Percentiles rank a stretch among this genome's conserved stretches.
Evolutionary conservation across 2,888 invertebrate genomes (phyloP).

Genomic region (Panzeria rudis): DNA sequence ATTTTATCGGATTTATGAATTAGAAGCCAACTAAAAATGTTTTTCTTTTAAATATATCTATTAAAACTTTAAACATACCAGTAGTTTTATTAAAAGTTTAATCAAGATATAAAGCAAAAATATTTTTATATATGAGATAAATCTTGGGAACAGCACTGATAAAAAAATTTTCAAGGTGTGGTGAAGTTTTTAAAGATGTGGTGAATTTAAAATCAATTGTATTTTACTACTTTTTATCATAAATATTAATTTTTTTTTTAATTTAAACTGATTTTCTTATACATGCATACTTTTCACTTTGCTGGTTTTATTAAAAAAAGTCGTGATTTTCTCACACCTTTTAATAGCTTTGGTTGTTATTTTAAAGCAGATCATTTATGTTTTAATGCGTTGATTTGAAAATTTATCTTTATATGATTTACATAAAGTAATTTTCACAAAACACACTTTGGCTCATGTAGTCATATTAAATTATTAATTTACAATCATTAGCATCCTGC

Average conservation of each 20-base stretch:
- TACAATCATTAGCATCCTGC: conserved; percentile 82
- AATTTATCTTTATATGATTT: conserved; percentile 77
- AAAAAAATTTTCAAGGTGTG: background rate
- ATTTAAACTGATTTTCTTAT: too few species aligned
- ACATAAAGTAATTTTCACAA: conserved; percentile 74
- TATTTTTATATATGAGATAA: too few species aligned
- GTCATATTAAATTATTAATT: conserved; percentile 82
- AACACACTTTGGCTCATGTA: conserved; percentile 74
- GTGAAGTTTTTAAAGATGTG: background rate
- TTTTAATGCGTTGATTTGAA: conserved; percentile 75
- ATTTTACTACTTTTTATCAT: too few species aligned
- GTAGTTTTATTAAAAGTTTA: too few species aligned
- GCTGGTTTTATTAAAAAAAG: background rate
- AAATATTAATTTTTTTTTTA: too few species aligned
- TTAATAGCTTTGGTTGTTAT: conserved; percentile 51
- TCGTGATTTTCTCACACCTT: conserved; percentile 64
- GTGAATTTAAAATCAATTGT: background rate
- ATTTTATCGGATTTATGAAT: too few species aligned
- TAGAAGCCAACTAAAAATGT: too few species aligned
- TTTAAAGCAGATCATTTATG: conserved; percentile 66
- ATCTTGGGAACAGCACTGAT: too few species aligned
- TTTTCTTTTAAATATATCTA: too few species aligned
- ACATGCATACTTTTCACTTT: background rate
- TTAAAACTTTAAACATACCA: too few species aligned
- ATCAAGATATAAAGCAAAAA: too few species aligned